These are phyloP conservation scores for Mactromeris polynyma DNA, from an alignment of 2,888 invertebrate genomes.

Conservation along the genomic window DNA sequence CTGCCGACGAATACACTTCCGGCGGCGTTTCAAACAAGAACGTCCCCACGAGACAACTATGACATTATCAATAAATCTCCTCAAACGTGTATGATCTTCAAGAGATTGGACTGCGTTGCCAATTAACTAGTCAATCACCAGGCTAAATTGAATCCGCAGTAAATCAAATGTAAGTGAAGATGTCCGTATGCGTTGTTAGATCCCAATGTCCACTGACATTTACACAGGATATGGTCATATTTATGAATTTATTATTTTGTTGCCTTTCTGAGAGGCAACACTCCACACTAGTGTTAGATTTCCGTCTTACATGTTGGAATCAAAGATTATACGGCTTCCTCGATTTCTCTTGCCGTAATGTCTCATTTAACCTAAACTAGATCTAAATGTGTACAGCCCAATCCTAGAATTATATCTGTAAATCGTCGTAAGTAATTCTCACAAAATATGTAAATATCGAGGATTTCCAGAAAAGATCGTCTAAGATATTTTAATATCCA, in stretches of 20 bases:
- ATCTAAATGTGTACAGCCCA: not conserved
- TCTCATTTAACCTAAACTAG: not conserved
- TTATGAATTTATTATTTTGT: slow-evolving; percentile 36
- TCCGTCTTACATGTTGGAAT: not conserved
- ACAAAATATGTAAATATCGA: too few relatives aligned
- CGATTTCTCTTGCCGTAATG: not conserved
- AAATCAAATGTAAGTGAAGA: slow-evolving; percentile 37
- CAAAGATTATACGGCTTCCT: not conserved
- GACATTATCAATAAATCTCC: slow-evolving; percentile 63
- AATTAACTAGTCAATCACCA: slow-evolving; percentile 60
- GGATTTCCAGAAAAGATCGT: too few relatives aligned
- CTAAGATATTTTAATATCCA: too few relatives aligned
- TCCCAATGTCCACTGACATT: slow-evolving; percentile 35
- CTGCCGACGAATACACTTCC: slow-evolving; percentile 40
- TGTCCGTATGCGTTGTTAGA: not conserved
- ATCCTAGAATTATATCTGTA: too few relatives aligned
- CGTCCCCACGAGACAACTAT: slow-evolving; percentile 26
- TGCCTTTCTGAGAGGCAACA: not conserved
- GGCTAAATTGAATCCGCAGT: slow-evolving; percentile 38
- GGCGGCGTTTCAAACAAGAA: slow-evolving; percentile 51
- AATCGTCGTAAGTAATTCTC: too few relatives aligned
- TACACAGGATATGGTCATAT: slow-evolving; percentile 42
- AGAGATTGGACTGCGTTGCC: slow-evolving; percentile 38
- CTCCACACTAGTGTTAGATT: not conserved
- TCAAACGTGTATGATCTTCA: slow-evolving; percentile 29